Evolutionary conservation across 92 coral and sea anemone genomes (phyloP), one percentile per base, ranked within the genome.

Genomic region (Ricordea florida): DNA sequence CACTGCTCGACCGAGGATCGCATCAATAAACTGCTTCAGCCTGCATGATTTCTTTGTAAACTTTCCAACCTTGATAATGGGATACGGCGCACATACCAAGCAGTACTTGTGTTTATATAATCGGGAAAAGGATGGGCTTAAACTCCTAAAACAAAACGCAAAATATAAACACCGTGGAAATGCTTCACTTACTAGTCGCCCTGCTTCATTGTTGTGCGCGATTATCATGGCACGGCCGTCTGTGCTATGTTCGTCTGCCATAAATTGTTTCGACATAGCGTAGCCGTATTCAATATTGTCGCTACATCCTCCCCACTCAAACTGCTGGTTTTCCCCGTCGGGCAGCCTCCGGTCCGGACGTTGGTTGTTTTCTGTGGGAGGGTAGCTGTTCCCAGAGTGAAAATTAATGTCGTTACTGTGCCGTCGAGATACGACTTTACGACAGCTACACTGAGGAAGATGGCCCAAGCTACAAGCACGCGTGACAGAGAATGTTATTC

Each of bases 151-250:
- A 52, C 50, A 52, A 27, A 38, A 31, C 28, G 50, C 42, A 41
- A 53, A 20, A n/a, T n/a, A n/a, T n/a, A n/a, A n/a, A 57, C n/a
- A 70, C 64, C 66, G 18, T 41, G 51, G 55, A 42, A 70, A 70
- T 18, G 29, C 30, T 55, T 27, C 16, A 27, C 77, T 56, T 28
- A 70, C 77, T 41, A 70, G 37, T 38, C 77, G 77, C 34, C 99
- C 99, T 66, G 99, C 99, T 37, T 86, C 84, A 58, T 84, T 85
- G 66, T 96, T 96, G 77, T 93, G 97, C 25, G 87, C 83, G 21
- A 80, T 87, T 21, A 96, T 63, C 35, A 83, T 57, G 6, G 96
- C 85, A 18, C 97, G 87, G 0, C 96, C 96, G 35, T 96, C 97
- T 33, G 74, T 82, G 78, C 61, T 86, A 37, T 26, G 74, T 27